Evolutionary conservation across 2,888 invertebrate species (phyloP), one percentile per base, ranked within the genome.

Genomic region (Prostheceraeus crozeri): DNA sequence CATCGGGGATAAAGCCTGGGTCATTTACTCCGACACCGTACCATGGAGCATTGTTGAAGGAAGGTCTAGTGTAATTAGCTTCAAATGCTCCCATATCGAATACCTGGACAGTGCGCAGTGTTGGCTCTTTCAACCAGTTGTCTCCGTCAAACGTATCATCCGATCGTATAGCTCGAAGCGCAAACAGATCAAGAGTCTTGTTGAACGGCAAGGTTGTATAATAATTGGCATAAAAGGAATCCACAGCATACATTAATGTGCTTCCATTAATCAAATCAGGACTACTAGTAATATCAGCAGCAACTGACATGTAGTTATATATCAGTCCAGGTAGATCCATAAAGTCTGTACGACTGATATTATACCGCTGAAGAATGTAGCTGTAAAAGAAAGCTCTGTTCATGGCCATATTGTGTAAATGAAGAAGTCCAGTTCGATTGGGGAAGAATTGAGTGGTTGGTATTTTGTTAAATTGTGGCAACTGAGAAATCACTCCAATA

Each of bases 371-470:
- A 19, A 65, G 66, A 57, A 66, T 63, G 56, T 69, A 70, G 54
- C 66, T 66, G 86, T 88, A 93, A 25, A 61, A 60, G 33, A 60
- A 60, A 1, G 91, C 89, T 67, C 94, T 80, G 74, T 86, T 90
- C 73, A 93, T 80, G n/a, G 93, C 94, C 84, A 93, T 85, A 75
- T 94, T 94, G 75, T 94, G 93, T 61, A 93, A 79, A 79, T 94
- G 91, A 59, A 93, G 78, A 68, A 96, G 77, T 23, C 87, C 87
- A 0, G 94, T 93, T 69, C 94, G 83, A 78, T 96, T 96, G 25
- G 71, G n/a, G 14, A 48, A 61, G 46, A 31, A 60, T 3, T 14
- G 30, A 3, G 25, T 40, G 19, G 14, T n/a, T 21, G 19, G 28
- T 11, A 59, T 11, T 6, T 25, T 36, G 33, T 90, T 89, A 62